Evolutionary conservation across 2,113 vertebrate species (phyloP).

Genomic region (Neomonachus schauinslandi): DNA sequence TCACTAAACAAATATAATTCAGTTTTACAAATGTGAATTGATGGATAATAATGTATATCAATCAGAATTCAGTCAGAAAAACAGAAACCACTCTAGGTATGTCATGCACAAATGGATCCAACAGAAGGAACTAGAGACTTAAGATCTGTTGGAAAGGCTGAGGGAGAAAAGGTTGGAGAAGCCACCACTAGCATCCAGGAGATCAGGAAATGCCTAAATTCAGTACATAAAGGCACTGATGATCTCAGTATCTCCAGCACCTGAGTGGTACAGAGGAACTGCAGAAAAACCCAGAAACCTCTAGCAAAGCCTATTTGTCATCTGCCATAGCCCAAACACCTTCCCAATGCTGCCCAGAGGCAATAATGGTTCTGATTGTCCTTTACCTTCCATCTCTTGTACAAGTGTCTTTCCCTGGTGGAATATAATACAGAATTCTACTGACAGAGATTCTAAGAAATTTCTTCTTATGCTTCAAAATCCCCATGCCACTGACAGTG

Average conservation of each 20-base stretch:
- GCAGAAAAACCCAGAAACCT: background rate
- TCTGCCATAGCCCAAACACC: background rate
- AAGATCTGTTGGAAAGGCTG: background rate
- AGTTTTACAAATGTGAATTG: background rate
- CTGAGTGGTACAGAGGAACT: background rate
- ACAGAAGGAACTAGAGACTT: background rate
- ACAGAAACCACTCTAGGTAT: background rate
- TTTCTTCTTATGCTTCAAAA: background rate
- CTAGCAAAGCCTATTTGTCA: background rate
- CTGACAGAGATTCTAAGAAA: background rate
- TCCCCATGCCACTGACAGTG: background rate
- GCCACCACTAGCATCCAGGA: background rate
- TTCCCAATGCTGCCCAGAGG: background rate
- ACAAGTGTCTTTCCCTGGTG: background rate
- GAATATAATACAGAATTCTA: background rate
- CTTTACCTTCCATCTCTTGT: background rate
- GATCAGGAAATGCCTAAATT: background rate
- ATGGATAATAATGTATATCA: background rate
- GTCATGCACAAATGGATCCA: background rate
- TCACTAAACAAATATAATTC: constrained; percentile 34
- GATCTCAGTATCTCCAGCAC: background rate
- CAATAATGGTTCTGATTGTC: background rate
- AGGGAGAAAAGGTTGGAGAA: background rate
- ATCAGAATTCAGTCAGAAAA: background rate
- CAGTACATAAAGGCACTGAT: background rate